Conservation (phyloP, 2,888 invertebrate genomes). For the Leptura quadrifasciata region DNA sequence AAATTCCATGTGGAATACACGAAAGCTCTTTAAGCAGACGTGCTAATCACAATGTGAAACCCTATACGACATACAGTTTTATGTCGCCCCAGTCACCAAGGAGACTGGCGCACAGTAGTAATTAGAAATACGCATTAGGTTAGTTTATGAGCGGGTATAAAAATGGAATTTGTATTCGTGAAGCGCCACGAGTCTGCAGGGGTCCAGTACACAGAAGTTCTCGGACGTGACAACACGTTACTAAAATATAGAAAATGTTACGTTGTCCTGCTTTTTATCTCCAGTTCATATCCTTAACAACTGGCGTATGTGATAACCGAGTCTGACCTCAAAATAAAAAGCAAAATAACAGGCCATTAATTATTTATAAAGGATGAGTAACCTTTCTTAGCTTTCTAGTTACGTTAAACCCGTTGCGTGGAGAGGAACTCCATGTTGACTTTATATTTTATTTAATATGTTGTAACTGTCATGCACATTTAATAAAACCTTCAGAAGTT, state of each 20-base stretch:
- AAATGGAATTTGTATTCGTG: conserved; percentile 68
- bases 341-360: conserved; percentile 48
- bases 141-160: conserved; percentile 64
- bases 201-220: conserved; percentile 69
- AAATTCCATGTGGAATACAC: conserved; percentile 59
- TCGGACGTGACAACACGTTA: conserved; percentile 71
- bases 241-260: conserved; percentile 68
- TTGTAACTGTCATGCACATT: no score
- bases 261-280: conserved; percentile 48
- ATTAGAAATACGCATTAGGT: conserved; percentile 69
- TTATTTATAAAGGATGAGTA: conserved; percentile 46
- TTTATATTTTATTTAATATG: no score
- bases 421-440: not conserved
- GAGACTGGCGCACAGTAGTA: conserved; percentile 63
- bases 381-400: conserved; percentile 26
- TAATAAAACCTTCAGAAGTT: no score
- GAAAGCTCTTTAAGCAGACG: conserved; percentile 46
- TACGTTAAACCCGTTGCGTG: not conserved
- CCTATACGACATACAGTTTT: conserved; percentile 40
- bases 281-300: conserved; percentile 40
- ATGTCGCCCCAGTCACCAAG: conserved; percentile 31
- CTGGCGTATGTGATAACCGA: conserved; percentile 42
- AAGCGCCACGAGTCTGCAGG: conserved; percentile 66
- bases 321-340: conserved; percentile 45
- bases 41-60: conserved; percentile 53